Conservation (phyloP, 2,797 vertebrate genomes). For the Tapera naevia region DNA sequence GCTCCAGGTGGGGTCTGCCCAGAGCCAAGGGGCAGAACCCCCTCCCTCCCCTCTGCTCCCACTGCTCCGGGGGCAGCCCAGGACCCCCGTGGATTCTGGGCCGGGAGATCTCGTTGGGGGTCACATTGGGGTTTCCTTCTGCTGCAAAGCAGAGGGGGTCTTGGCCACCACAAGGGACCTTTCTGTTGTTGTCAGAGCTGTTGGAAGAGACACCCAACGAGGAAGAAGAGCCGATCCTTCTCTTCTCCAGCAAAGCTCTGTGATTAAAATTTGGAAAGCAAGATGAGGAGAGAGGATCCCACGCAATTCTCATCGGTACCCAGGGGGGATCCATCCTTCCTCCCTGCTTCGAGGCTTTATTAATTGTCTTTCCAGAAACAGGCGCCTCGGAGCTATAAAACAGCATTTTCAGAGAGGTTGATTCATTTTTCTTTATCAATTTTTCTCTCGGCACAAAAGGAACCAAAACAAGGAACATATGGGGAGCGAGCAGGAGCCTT, state of each 20-base stretch:
- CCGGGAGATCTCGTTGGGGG: too few species aligned
- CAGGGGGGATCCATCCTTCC: neutral
- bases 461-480: neutral
- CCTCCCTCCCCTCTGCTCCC: too few species aligned
- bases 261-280: neutral
- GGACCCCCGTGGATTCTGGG: too few species aligned
- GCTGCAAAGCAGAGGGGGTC: neutral
- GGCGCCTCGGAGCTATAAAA: neutral
- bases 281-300: neutral
- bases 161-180: fast-evolving
- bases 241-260: neutral
- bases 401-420: neutral
- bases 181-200: fast-evolving
- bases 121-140: neutral
- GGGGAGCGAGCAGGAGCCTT: neutral
- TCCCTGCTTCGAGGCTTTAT: neutral
- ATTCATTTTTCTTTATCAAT: constrained; percentile 30
- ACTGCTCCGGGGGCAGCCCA: too few species aligned
- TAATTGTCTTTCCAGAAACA: neutral
- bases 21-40: too few species aligned
- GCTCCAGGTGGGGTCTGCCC: too few species aligned
- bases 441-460: neutral
- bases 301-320: neutral
- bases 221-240: neutral
- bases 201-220: fast-evolving